Percentiles rank a stretch among this genome's conserved stretches.
These are phyloP conservation scores for Hippocampus mohnikei DNA, from an alignment of 2,113 vertebrate species.

Conservation along the genomic window DNA sequence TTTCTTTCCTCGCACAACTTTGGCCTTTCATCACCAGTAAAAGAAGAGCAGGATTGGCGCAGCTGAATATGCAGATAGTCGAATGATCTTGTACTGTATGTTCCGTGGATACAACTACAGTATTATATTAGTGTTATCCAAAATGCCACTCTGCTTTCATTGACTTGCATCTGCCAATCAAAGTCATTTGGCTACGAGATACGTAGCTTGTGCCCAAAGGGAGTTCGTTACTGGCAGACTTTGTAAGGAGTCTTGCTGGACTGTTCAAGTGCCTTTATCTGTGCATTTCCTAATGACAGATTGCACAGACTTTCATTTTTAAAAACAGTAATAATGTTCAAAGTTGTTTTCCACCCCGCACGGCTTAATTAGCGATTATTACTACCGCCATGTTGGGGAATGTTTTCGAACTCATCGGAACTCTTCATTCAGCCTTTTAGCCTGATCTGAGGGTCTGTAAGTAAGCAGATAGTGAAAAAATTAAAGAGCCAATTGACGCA, in stretches of 20 bases:
- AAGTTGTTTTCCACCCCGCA: slow-evolving; percentile 45
- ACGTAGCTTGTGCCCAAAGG: slow-evolving; percentile 41
- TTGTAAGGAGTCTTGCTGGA: slow-evolving; percentile 54
- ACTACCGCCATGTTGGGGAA: slow-evolving; percentile 28
- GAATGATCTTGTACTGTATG: slow-evolving; percentile 56
- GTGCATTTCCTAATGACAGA: slow-evolving; percentile 37
- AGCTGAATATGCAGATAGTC: slow-evolving; percentile 41
- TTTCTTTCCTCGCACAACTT: slow-evolving; percentile 21
- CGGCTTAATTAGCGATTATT: slow-evolving; percentile 63
- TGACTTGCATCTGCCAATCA: slow-evolving; percentile 54
- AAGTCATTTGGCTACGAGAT: slow-evolving; percentile 48
- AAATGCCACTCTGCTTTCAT: slow-evolving; percentile 61
- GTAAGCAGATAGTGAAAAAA: neutral
- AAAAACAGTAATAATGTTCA: slow-evolving; percentile 58
- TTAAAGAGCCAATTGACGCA: slow-evolving; percentile 8
- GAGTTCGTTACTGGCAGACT: slow-evolving; percentile 57
- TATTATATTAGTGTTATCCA: slow-evolving; percentile 59
- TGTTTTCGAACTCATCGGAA: slow-evolving; percentile 39
- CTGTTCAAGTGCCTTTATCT: slow-evolving; percentile 63
- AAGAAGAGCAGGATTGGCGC: slow-evolving; percentile 10
- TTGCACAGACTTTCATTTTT: slow-evolving; percentile 47
- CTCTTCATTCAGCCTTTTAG: slow-evolving; percentile 40
- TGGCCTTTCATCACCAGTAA: slow-evolving; percentile 27
- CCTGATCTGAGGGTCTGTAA: neutral
- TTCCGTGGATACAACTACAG: slow-evolving; percentile 49